Evolutionary conservation across 2,888 invertebrate species (phyloP), one percentile per base, ranked within the genome.

Genomic region (Harpalus rufipes): DNA sequence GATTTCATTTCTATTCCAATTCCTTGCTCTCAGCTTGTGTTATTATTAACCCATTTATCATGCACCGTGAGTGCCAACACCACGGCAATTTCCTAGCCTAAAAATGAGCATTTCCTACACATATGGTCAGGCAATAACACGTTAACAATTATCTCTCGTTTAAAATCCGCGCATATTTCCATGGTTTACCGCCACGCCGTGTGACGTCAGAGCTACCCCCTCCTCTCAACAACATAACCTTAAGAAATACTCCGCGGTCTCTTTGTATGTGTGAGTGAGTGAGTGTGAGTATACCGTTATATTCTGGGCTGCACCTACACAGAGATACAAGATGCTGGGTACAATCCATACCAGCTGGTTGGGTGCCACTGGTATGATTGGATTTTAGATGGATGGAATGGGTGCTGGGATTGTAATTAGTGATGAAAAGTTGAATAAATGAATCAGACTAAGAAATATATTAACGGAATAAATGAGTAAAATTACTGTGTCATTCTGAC

Each of bases 291-390:
- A 76, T 84, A 84, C 84, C 84, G 84, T 84, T 84, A 84, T 51
- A 16, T 63, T 51, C 10, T 51, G 58, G 32, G 58, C 68, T 84
- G 84, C 84, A 61, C 84, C 84, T 84, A 84, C 84, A 84, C 84
- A 32, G 84, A 14, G 78, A 12, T 78, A 14, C 21, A 8, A 68
- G 72, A 74, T 74, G 72, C 21, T 63, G 63, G 18, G 41, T 41
- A 41, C 41, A 41, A 16, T 14, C 14, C 68, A 68, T n/a, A 41
- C 72, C 41, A 44, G 72, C 72, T 74, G 72, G 68, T 68, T 68
- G n/a, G 68, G 63, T 21, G 63, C 63, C 25, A 25, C 63, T 63
- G 63, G 8, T 63, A 12, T 63, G 63, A 63, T 63, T 63, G 25
- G 25, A 25, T 63, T 63, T 63, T 14, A 39, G 68, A 39, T 39